phyloP scores from a whole-genome alignment of 2,888 invertebrate genomes.

The Lepidochitona cinerea region DNA sequence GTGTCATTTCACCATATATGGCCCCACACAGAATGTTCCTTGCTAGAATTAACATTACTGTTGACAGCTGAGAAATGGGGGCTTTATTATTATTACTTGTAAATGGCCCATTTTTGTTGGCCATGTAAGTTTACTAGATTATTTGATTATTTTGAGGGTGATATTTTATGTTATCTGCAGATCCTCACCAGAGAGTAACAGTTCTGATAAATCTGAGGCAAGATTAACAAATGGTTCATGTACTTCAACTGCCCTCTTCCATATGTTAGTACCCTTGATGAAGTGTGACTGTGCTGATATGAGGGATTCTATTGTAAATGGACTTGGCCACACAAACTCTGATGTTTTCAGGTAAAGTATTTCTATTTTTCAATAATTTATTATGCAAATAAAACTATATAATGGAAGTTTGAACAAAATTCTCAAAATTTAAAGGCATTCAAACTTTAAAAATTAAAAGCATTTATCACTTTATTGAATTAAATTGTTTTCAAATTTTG shows the following conservation, averaged over 20 bases:
- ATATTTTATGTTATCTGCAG: constrained; percentile 73
- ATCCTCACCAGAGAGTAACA: constrained; percentile 91
- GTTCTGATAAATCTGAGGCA: constrained; percentile 81
- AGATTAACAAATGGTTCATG: constrained; percentile 74
- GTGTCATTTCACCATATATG: too few relatives aligned
- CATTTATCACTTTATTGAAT: too few relatives aligned
- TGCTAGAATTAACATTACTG: too few relatives aligned
- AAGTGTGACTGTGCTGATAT: constrained; percentile 95
- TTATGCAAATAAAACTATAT: background rate
- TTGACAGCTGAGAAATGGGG: too few relatives aligned
- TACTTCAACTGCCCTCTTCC: constrained; percentile 90
- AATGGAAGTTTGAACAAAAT: background rate
- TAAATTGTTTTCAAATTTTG: too few relatives aligned
- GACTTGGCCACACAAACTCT: constrained; percentile 95
- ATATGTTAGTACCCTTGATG: constrained; percentile 91
- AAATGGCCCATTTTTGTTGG: background rate
- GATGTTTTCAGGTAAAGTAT: constrained; percentile 87
- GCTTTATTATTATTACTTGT: background rate
- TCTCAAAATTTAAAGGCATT: too few relatives aligned
- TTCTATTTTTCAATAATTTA: background rate
- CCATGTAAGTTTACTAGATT: background rate
- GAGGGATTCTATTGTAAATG: constrained; percentile 90
- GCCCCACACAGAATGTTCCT: too few relatives aligned
- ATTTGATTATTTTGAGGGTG: too few relatives aligned
- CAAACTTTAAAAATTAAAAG: too few relatives aligned